These are phyloP conservation scores for Poeciliopsis turrubarensis DNA, from an alignment of 2,113 vertebrate genomes.

Conservation along the genomic window DNA sequence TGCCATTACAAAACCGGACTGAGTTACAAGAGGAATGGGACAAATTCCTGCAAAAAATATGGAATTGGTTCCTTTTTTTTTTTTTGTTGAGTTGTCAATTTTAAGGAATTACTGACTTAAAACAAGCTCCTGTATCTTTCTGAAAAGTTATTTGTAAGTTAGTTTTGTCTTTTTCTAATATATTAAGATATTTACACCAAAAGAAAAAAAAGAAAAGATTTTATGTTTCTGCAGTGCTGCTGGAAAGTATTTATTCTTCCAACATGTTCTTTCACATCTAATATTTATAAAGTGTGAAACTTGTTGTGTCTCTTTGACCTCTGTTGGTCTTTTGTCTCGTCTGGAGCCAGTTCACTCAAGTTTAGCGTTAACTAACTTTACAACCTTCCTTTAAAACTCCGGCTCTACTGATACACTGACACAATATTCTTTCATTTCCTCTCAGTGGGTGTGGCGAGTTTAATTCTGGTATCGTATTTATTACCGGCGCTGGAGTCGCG, in stretches of 20 bases:
- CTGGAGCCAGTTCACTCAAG: not conserved
- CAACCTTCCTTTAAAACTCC: not conserved
- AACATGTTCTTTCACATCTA: not conserved
- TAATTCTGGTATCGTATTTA: constrained; percentile 19
- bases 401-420: not conserved
- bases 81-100: too few species aligned
- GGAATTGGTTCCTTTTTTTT: too few species aligned
- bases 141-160: too few species aligned
- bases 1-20: too few species aligned
- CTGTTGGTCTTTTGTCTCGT: not conserved
- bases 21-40: too few species aligned
- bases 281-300: not conserved
- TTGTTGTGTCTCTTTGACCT: not conserved
- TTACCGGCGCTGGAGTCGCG: constrained; percentile 12
- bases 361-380: not conserved
- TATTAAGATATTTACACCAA: too few species aligned
- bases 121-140: too few species aligned
- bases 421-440: not conserved
- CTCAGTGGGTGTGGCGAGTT: not conserved
- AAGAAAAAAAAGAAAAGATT: too few species aligned
- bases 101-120: too few species aligned
- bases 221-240: not conserved
- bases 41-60: too few species aligned
- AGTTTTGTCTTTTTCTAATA: too few species aligned
- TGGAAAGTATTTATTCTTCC: not conserved